Conservation (phyloP, 2,888 invertebrate species). For the Cephus sareptanus region DNA sequence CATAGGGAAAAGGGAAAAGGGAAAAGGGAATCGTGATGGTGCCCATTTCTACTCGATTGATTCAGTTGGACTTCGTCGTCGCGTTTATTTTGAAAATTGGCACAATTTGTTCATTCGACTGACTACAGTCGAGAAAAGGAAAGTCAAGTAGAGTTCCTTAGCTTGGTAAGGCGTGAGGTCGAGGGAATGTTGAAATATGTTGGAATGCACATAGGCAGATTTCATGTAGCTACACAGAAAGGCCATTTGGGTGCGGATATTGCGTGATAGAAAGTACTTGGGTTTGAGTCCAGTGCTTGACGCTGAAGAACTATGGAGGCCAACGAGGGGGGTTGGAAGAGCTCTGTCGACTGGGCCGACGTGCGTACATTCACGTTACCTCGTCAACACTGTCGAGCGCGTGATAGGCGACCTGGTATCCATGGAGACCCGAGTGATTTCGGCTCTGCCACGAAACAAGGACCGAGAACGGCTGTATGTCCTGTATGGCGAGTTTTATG, state of each 20-base stretch:
- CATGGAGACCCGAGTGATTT: conserved; percentile 85
- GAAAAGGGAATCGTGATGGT: background rate
- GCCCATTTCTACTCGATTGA: background rate
- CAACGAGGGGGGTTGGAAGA: background rate
- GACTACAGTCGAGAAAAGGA: background rate
- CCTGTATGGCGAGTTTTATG: conserved; percentile 86
- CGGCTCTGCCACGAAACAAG: conserved; percentile 91
- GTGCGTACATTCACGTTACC: conserved; percentile 56
- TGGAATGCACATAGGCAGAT: background rate
- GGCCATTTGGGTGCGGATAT: background rate
- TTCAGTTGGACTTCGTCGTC: no score
- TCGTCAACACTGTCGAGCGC: conserved; percentile 73
- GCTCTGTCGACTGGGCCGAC: no score
- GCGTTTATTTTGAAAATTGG: no score
- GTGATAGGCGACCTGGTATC: conserved; percentile 88
- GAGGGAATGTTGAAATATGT: background rate
- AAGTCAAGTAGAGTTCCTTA: background rate
- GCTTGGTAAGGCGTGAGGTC: background rate
- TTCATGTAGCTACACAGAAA: background rate
- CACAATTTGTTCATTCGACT: background rate
- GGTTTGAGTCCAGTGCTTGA: no score
- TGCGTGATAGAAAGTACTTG: background rate
- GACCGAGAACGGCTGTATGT: conserved; percentile 88
- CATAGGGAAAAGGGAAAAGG: background rate
- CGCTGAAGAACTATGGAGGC: no score